Conservation (phyloP, 2,797 vertebrate genomes). For the Botia almorhae region DNA sequence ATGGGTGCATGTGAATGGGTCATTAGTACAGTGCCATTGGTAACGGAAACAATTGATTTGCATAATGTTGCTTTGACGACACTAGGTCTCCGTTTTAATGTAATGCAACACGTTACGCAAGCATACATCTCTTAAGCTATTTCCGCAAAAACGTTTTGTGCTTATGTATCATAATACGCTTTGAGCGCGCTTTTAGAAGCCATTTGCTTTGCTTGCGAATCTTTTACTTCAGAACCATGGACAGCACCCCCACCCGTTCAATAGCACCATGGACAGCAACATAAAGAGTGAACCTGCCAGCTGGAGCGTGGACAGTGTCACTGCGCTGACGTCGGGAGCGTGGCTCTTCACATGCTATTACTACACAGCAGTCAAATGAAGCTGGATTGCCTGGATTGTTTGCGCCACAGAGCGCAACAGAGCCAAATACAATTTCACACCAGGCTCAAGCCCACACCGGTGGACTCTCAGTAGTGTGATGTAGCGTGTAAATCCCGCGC, state of each 20-base stretch:
- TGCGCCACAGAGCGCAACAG: conserved; percentile 4
- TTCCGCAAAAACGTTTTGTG: background rate
- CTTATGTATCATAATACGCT: background rate
- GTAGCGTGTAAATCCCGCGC: conserved; percentile 37
- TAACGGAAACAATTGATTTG: background rate
- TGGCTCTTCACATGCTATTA: background rate
- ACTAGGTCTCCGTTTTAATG: background rate
- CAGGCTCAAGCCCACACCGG: background rate
- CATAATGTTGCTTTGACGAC: background rate
- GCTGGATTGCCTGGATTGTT: too few species aligned
- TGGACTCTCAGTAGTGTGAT: conserved; percentile 30
- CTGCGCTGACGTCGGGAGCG: background rate
- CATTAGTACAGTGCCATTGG: background rate
- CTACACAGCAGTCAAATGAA: background rate
- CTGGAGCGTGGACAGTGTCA: too few species aligned
- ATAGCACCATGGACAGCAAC: background rate
- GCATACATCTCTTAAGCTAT: background rate
- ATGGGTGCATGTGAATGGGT: background rate
- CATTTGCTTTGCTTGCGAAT: background rate
- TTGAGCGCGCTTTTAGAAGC: background rate
- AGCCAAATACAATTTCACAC: conserved; percentile 12
- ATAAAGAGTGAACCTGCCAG: too few species aligned
- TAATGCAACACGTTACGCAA: background rate
- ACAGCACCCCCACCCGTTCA: background rate
- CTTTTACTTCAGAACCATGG: background rate